Conservation (phyloP, 2,888 invertebrate genomes). For the Andrena marginata region DNA sequence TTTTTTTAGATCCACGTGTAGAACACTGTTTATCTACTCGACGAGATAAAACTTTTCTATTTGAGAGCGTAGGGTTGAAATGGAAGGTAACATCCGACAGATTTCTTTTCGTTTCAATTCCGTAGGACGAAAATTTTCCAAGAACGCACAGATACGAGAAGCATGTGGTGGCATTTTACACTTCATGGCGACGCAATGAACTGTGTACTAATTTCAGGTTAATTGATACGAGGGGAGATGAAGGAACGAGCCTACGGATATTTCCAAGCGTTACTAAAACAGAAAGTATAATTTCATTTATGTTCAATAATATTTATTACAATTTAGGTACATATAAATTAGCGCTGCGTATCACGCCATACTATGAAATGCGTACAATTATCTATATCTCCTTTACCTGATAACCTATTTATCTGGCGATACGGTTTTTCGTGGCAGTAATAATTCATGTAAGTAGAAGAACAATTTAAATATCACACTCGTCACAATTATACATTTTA, state of each 20-base stretch:
- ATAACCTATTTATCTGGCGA: constrained; percentile 10
- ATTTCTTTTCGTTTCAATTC: background rate
- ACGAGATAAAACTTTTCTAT: constrained; percentile 25
- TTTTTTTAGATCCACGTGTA: constrained; percentile 18
- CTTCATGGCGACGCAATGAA: background rate
- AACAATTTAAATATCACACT: background rate
- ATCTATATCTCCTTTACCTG: constrained; percentile 8
- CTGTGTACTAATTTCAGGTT: background rate
- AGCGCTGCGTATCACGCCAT: background rate
- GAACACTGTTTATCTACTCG: constrained; percentile 14
- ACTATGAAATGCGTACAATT: background rate
- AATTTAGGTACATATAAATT: background rate
- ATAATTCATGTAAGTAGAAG: background rate
- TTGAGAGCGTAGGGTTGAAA: background rate
- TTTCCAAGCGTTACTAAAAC: background rate
- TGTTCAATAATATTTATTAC: background rate
- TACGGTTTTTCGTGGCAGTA: background rate
- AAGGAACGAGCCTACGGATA: background rate
- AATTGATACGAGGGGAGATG: background rate
- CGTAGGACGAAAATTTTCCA: background rate
- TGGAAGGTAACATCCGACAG: background rate
- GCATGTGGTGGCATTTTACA: background rate
- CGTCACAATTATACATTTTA: background rate
- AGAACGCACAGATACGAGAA: background rate
- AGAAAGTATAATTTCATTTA: background rate